Conservation (phyloP, 2,797 vertebrate species). For the Miichthys miiuy region DNA sequence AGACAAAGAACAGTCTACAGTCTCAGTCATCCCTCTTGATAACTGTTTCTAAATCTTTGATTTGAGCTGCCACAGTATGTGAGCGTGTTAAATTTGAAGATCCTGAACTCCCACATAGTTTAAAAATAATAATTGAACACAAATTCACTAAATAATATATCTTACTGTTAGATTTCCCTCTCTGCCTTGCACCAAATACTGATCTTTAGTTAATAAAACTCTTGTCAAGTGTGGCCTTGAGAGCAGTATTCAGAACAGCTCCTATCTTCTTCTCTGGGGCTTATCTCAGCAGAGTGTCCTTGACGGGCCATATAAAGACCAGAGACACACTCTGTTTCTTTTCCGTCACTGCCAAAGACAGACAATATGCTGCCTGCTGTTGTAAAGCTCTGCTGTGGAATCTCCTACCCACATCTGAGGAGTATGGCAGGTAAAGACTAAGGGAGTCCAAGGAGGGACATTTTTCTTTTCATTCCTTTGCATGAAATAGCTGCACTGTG, state of each 20-base stretch:
- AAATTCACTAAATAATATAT: neutral
- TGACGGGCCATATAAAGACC: conserved; percentile 82
- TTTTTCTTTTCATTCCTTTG: neutral
- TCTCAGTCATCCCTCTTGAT: neutral
- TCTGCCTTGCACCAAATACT: neutral
- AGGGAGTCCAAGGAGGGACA: neutral
- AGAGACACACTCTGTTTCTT: neutral
- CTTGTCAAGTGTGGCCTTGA: conserved; percentile 70
- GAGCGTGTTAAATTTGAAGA: no score
- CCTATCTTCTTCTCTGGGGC: conserved; percentile 72
- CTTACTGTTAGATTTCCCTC: neutral
- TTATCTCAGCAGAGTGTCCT: conserved; percentile 84
- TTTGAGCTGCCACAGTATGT: no score
- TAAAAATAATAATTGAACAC: no score
- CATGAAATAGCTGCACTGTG: neutral
- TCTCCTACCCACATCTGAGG: conserved; percentile 86
- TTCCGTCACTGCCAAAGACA: conserved; percentile 61
- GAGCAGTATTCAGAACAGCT: conserved; percentile 53
- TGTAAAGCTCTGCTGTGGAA: conserved; percentile 89
- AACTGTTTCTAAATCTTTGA: no score
- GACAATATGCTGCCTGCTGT: conserved; percentile 86
- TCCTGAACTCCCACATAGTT: neutral
- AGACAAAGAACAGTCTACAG: neutral
- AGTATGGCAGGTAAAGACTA: conserved; percentile 81
- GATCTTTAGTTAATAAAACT: conserved; percentile 17